A percentile compares a stretch with the other conserved stretches of the same genome.
Conservation (phyloP, 2,888 invertebrate species). For the Noctua comes region DNA sequence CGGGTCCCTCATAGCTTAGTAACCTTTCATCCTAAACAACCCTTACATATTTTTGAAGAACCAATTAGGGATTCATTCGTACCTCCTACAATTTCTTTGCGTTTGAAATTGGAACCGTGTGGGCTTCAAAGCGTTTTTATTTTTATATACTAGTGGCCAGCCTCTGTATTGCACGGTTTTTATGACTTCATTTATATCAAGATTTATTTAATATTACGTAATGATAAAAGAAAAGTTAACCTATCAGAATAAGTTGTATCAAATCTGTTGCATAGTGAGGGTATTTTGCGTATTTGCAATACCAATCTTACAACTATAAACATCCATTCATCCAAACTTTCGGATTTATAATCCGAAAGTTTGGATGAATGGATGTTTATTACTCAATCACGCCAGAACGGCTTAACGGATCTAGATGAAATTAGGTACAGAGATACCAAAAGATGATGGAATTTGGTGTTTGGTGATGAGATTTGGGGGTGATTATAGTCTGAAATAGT, state of each 20-base stretch:
- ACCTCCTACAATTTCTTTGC: neutral
- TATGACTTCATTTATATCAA: neutral
- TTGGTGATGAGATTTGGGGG: too few species aligned
- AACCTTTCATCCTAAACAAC: slow-evolving; percentile 12
- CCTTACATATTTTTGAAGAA: slow-evolving; percentile 2
- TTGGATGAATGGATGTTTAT: too few species aligned
- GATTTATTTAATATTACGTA: neutral
- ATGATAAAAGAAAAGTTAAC: neutral
- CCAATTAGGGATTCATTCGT: slow-evolving; percentile 2
- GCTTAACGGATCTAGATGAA: too few species aligned
- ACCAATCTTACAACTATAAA: too few species aligned
- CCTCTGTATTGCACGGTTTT: neutral
- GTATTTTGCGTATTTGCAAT: neutral
- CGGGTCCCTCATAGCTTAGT: neutral
- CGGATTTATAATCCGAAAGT: too few species aligned
- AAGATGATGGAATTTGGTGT: too few species aligned
- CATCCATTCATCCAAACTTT: too few species aligned
- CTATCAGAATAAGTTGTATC: neutral
- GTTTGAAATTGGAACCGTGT: neutral
- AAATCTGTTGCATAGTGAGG: neutral
- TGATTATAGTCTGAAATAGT: too few species aligned
- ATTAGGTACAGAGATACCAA: too few species aligned
- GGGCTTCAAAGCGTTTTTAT: slow-evolving; percentile 3
- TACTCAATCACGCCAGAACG: too few species aligned
- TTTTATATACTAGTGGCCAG: neutral